Evolutionary conservation across 2,113 vertebrate genomes (phyloP), one percentile per base, ranked within the genome.

Genomic region (Tachysurus fulvidraco): DNA sequence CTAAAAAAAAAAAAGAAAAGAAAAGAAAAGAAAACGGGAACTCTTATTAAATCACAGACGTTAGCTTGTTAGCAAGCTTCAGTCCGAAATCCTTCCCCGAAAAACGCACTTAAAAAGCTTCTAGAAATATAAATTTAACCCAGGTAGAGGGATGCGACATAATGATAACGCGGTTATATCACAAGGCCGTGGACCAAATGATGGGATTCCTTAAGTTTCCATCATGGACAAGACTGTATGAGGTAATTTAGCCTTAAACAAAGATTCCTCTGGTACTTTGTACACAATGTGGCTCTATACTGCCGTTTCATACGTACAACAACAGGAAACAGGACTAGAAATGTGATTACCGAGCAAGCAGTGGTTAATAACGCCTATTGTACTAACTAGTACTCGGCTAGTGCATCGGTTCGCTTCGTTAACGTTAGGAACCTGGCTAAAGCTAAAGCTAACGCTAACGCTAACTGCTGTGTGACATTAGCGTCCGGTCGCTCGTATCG

Each of bases 181-280:
- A 79, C 7, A 36, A 77, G 44, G 50, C 28, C 62, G 28, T 46
- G 52, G 2, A 7, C n/a, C 84, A 55, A 81, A 74, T 17, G 19
- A 65, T 7, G 50, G 79, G 52, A 84, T 89, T 89, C 82, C 85
- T 87, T n/a, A 84, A 89, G 81, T 89, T 89, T 89, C 85, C 85
- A 89, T 62, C 76, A 87, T 30, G 46, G 73, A 81, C 60, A 14
- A 41, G 64, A 78, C 55, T 59, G 59, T 54, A 60, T 83, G 83
- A 46, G 52, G 67, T 84, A 12, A 73, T 41, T 41, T 44, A 57
- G 16, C n/a, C 5, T 3, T 21, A 23, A 30, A 60, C 78, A 81
- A 44, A 60, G 30, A 59, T 36, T 60, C 57, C 9, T 41, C 78
- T 80, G 54, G 17, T 79, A 30, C 25, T 10, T 16, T 19, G 54